These are phyloP conservation scores for Nemotelus pantherinus DNA, from an alignment of 2,888 invertebrate genomes.

Conservation along the genomic window DNA sequence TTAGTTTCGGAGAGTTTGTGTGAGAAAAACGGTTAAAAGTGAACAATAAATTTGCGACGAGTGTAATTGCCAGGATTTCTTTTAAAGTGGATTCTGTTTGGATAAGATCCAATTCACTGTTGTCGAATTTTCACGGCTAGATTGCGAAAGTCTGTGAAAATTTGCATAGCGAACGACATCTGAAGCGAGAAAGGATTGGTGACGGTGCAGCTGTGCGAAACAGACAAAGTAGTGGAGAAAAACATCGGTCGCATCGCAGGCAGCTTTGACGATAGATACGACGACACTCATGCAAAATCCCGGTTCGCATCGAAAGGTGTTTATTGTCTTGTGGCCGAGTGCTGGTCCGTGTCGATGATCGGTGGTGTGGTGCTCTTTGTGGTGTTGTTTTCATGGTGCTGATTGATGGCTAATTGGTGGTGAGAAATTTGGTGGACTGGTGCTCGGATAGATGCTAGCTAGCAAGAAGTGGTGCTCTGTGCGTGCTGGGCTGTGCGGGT, in stretches of 20 bases:
- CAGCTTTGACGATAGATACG: too few relatives aligned
- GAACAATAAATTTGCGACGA: not conserved
- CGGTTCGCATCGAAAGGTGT: constrained; percentile 7
- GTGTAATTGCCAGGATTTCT: not conserved
- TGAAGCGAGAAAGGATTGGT: not conserved
- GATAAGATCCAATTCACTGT: not conserved
- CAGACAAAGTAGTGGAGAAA: too few relatives aligned
- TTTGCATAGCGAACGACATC: not conserved
- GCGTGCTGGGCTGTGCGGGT: not conserved
- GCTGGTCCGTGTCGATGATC: not conserved
- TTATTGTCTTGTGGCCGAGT: constrained; percentile 18
- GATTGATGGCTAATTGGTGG: constrained; percentile 29
- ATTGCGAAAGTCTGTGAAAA: not conserved
- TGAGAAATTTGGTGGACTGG: constrained; percentile 27
- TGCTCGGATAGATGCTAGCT: constrained; percentile 9
- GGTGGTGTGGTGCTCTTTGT: constrained; percentile 26
- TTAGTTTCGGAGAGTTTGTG: not conserved
- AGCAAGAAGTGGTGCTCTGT: not conserved
- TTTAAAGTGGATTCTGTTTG: constrained; percentile 7
- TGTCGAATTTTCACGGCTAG: not conserved
- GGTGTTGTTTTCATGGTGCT: constrained; percentile 29
- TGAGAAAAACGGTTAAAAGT: constrained; percentile 31
- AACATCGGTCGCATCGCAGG: too few relatives aligned
- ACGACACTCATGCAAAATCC: not conserved
- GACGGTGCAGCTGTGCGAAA: not conserved